Base-by-base conservation (phyloP, 2,888 invertebrate species). In the Drosophila pseudotalamancana region DNA sequence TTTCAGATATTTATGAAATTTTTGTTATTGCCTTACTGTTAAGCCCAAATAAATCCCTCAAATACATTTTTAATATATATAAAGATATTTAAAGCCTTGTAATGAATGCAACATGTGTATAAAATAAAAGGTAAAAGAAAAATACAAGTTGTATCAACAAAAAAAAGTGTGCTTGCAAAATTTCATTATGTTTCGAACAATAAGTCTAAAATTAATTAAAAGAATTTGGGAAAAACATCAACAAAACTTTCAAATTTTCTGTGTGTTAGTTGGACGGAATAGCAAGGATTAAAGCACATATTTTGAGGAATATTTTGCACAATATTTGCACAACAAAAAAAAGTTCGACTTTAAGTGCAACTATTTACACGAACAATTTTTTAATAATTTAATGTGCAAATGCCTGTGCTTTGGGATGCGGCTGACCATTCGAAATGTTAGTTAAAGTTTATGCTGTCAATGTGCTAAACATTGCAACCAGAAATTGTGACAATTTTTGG, bases 361-460 rank as follows among this genome's bases (percentile, higher is more conserved):
- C 34, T 27, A 12, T 6, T 54, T 46, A n/a, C n/a, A n/a, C 1
- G 16, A 18, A 16, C 25, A 62, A 37, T 45, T 39, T 14, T 45
- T 14, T 14, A 25, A 53, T 42, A 54, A 55, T 68, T 73, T 48
- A 67, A 73, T 73, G 32, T 40, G 49, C 18, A 18, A 34, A 29
- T 40, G 31, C 34, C 31, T 37, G 32, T 40, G 31, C 34, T 27
- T 37, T 45, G 62, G 46, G 39, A 45, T 39, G 37, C 12, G 48
- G 25, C 29, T 42, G 55, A 8, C 56, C 59, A 64, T 70, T 53
- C 67, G 42, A 67, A 71, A 76, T 82, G 61, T 65, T 64, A 64
- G 68, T 73, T 73, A 83, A 83, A 88, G 63, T 88, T 77, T 77
- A 62, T 74, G 53, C 87, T 88, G 84, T 72, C 83, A 82, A 83